Base-by-base conservation (phyloP, 35 echinoderm and acorn worm species). In the Stichopus chloronotus region DNA sequence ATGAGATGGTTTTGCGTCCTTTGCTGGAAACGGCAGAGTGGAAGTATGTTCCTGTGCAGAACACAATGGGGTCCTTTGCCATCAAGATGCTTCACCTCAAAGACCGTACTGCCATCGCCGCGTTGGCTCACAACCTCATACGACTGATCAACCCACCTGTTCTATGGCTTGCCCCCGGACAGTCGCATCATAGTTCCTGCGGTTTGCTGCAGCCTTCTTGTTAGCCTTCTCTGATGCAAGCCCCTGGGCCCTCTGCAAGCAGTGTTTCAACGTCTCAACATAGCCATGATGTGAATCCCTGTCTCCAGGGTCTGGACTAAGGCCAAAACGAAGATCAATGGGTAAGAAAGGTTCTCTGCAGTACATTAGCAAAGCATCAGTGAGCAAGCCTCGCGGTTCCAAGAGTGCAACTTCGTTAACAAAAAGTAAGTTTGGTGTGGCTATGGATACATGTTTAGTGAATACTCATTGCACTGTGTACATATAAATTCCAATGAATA, bases 351-450 rank as follows among this genome's bases (percentile, higher is more conserved):
- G 94, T 17, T 94, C 76, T 57, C 93, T 59, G 11, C 93, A 88
- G 86, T 59, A 91, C 93, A 94, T 80, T 0, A 94, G 78, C 16
- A 11, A n/a, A n/a, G n/a, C n/a, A n/a, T n/a, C n/a, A n/a, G n/a
- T n/a, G n/a, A n/a, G n/a, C n/a, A n/a, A n/a, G n/a, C n/a, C n/a
- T n/a, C n/a, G n/a, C n/a, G n/a, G n/a, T n/a, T n/a, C n/a, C n/a
- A n/a, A n/a, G n/a, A n/a, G n/a, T n/a, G n/a, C n/a, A n/a, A n/a
- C n/a, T n/a, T n/a, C n/a, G n/a, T n/a, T n/a, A n/a, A n/a, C n/a
- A n/a, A n/a, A n/a, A n/a, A n/a, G n/a, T n/a, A n/a, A n/a, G n/a
- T n/a, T n/a, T n/a, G n/a, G n/a, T n/a, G n/a, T n/a, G n/a, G n/a
- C n/a, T n/a, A n/a, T n/a, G n/a, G n/a, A n/a, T n/a, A n/a, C n/a